phyloP scores from a whole-genome alignment of 1,140 invertebrate genomes.

The Bombus confusus region DNA sequence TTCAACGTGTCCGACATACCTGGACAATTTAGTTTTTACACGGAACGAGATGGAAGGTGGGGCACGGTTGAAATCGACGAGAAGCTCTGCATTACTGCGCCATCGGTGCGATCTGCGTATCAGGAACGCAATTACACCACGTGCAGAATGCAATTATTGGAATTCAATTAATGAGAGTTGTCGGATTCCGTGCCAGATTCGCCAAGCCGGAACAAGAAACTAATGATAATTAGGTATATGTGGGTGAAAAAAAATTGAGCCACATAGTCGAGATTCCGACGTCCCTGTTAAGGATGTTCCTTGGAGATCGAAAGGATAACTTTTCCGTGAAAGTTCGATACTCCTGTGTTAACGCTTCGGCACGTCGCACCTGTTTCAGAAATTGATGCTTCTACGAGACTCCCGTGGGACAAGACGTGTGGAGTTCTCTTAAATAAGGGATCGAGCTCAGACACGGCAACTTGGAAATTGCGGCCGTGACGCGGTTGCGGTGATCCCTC shows the following conservation, averaged over 20 bases:
- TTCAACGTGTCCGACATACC: slow-evolving; percentile 60
- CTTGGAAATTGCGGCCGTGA: slow-evolving; percentile 66
- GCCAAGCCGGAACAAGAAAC: background rate
- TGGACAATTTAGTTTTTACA: slow-evolving; percentile 9
- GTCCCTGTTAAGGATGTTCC: background rate
- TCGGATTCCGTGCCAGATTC: slow-evolving; percentile 6
- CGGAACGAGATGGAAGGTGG: background rate
- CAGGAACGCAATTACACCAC: slow-evolving; percentile 33
- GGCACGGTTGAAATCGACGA: background rate
- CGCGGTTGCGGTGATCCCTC: slow-evolving; percentile 58
- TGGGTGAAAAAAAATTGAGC: background rate
- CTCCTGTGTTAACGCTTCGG: slow-evolving; percentile 58
- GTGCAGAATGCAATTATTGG: slow-evolving; percentile 40
- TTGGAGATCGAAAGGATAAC: slow-evolving; percentile 6
- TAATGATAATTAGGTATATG: background rate
- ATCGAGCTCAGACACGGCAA: slow-evolving; percentile 53
- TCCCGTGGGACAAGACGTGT: slow-evolving; percentile 52
- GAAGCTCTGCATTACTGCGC: background rate
- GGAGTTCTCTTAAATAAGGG: slow-evolving; percentile 71
- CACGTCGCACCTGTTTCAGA: slow-evolving; percentile 73
- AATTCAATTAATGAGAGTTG: slow-evolving; percentile 34
- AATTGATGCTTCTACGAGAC: slow-evolving; percentile 73
- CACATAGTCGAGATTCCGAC: background rate
- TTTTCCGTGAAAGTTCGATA: slow-evolving; percentile 12
- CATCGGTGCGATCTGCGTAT: slow-evolving; percentile 7